Evolutionary conservation across 2,888 invertebrate genomes (phyloP).

Genomic region (Eupsilia transversa): DNA sequence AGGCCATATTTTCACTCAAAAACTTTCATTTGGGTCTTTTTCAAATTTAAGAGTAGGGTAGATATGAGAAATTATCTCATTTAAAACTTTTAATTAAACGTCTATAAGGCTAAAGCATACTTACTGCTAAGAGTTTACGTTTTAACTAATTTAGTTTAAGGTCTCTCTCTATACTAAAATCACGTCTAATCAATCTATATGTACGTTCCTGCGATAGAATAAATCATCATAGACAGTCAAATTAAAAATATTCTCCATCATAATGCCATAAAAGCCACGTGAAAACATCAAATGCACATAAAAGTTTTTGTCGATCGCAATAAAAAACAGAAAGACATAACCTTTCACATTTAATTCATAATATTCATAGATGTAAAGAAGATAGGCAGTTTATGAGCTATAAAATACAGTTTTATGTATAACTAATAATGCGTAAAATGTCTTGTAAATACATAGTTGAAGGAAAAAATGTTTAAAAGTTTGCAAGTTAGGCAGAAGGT

Average conservation of each 20-base stretch:
- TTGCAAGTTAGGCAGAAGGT: not conserved
- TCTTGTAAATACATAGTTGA: constrained; percentile 45
- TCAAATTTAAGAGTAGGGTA: not conserved
- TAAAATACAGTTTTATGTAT: constrained; percentile 59
- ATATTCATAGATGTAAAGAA: constrained; percentile 60
- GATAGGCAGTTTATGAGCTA: constrained; percentile 59
- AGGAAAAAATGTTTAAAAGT: not conserved
- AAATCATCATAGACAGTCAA: constrained; percentile 14
- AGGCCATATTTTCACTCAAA: not conserved
- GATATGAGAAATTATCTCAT: not conserved
- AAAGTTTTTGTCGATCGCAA: constrained; percentile 36
- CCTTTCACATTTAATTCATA: constrained; percentile 54
- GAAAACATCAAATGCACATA: constrained; percentile 33
- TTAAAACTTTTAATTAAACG: not conserved
- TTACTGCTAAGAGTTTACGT: not conserved
- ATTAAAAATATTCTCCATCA: constrained; percentile 28
- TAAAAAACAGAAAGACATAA: constrained; percentile 48
- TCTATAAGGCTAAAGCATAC: not conserved
- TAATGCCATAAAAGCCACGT: constrained; percentile 40
- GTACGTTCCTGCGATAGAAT: constrained; percentile 4
- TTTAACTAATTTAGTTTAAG: not conserved
- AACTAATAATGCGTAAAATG: constrained; percentile 58
- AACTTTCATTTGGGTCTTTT: not conserved
- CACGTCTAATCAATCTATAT: not conserved
- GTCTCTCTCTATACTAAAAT: not conserved